Base-by-base conservation (phyloP, 1,140 invertebrate species). In the Drosophila pseudoananassae region DNA sequence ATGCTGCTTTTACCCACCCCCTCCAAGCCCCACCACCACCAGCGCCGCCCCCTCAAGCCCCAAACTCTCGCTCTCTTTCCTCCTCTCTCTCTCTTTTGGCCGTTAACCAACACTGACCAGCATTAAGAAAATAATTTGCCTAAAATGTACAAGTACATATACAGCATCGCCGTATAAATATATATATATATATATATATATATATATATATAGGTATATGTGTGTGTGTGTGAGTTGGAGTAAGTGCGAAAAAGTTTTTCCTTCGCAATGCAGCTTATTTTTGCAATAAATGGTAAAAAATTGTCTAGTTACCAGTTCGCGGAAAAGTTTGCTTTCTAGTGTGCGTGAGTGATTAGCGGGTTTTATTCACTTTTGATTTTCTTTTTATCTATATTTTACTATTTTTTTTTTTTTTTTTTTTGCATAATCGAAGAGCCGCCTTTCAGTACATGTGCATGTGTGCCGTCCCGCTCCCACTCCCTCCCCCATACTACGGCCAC, bases 371-470 rank as follows among this genome's bases (percentile, higher is more conserved):
- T 23, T 9, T 33, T 50, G 7, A 17, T 52, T 52, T 14, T 36
- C n/a, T 20, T 25, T 31, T 20, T 40, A 8, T 10, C n/a, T 10
- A 29, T 43, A 12, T 47, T 25, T 40, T 14, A n/a, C n/a, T 14
- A 29, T 23, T n/a, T 33, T 33, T 33, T 27, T 45, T 20, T 61
- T 74, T 38, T 57, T 33, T 53, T 52, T 69, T 85, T 87, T 85
- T 85, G 81, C 81, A 85, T 85, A 85, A 85, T 78, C 82, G 43
- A 65, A 61, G 43, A 46, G 73, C 60, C 53, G 47, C 72, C 60
- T 81, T 81, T 74, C 57, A 45, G 61, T 81, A 74, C 78, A 87
- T 87, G 69, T 85, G 81, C 77, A 69, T 70, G 65, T 70, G 64
- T 70, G 66, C 52, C 54, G 27, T 75, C 80, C 72, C 77, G 73